phyloP scores from a whole-genome alignment of 2,888 invertebrate species.

The Leptopterna dolabrata region DNA sequence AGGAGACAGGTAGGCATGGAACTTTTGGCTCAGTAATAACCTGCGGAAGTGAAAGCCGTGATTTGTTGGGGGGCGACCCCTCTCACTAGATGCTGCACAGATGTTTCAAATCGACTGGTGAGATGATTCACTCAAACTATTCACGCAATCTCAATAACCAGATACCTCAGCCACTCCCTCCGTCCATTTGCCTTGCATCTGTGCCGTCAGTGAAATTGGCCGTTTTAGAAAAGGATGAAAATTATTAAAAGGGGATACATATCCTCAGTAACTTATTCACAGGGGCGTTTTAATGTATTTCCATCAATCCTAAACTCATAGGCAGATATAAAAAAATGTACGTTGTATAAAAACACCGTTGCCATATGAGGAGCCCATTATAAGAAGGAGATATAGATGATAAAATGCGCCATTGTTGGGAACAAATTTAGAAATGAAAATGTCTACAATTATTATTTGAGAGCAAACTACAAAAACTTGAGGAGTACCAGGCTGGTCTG shows the following conservation, averaged over 20 bases:
- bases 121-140: conserved; percentile 17
- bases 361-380: no score
- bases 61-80: not conserved
- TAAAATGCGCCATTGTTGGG: no score
- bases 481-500: no score
- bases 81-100: not conserved
- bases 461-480: no score
- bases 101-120: conserved; percentile 6
- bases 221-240: not conserved
- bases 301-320: not conserved
- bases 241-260: not conserved
- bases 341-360: no score
- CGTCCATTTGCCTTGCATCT: not conserved
- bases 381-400: no score
- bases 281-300: not conserved
- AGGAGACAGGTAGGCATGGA: no score
- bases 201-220: not conserved
- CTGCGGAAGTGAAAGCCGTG: not conserved
- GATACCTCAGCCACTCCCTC: not conserved
- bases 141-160: not conserved
- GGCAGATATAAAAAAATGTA: no score
- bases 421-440: no score
- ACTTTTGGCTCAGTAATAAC: not conserved
- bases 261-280: not conserved
- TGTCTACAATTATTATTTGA: no score